Base-by-base conservation (phyloP, 2,113 vertebrate genomes). In the Melanotaenia duboulayi region DNA sequence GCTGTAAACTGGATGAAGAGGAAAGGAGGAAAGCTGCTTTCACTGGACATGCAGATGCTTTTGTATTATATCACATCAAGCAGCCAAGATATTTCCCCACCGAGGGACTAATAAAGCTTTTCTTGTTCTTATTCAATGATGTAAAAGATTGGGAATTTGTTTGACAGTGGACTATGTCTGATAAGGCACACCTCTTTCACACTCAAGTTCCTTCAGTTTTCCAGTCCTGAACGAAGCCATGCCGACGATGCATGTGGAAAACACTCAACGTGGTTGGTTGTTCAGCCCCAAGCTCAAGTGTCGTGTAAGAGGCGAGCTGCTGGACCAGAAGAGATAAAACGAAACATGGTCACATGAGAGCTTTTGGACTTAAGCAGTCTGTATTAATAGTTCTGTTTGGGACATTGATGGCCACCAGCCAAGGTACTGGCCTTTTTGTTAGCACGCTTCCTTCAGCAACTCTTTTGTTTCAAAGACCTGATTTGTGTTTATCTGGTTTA, bases 311-410 rank as follows among this genome's bases (percentile, higher is more conserved):
- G 49, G 32, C 42, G 58, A 80, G 56, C 25, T 57, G 71, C 71
- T 76, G 59, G 60, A 82, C 40, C 51, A 40, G 48, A 65, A 44
- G 65, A 20, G 7, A 50, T 50, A 28, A 73, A 74, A 52, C 4
- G 32, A 76, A 79, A 48, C 71, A 23, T 54, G 17, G 73, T 52
- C 39, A 63, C 14, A 61, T 28, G 56, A 76, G n/a, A 72, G 20
- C 0, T 1, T 65, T 66, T 66, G 50, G 42, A 54, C 50, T 54
- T 42, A 17, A 44, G 70, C 57, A 51, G 17, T 19, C 49, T 58
- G 37, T 80, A 82, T 82, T 79, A 76, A 82, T 81, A 82, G 79
- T 65, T 68, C 48, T 61, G 50, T 5, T 50, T 50, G 20, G 2
- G 40, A 42, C 48, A 56, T 44, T 69, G 37, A 58, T 63, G 52